phyloP scores from a whole-genome alignment of 1,140 invertebrate genomes.

The Nasonia vitripennis region DNA sequence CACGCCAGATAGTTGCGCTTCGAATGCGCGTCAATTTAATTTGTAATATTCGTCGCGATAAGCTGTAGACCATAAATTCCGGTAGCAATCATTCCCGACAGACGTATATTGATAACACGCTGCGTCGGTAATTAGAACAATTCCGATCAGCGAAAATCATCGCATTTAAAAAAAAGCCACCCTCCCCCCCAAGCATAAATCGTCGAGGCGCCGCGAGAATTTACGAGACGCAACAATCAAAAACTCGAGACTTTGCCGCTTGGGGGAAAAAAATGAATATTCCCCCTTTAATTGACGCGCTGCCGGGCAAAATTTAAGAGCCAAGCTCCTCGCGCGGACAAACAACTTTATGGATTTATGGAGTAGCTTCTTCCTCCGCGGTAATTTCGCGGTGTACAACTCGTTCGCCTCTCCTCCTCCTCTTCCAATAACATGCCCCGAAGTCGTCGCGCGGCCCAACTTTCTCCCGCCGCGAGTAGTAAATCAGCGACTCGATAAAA shows the following conservation, averaged over 20 bases:
- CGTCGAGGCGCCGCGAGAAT: background rate
- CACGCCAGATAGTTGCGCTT: background rate
- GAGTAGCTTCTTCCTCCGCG: background rate
- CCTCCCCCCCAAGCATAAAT: background rate
- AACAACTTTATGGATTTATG: conserved; percentile 45
- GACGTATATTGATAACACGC: background rate
- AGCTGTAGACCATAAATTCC: background rate
- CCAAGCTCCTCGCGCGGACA: background rate
- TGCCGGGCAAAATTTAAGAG: background rate
- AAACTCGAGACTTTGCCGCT: background rate
- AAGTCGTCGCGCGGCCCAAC: background rate
- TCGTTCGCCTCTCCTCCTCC: background rate
- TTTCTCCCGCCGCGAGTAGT: conserved; percentile 36
- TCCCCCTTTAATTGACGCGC: conserved; percentile 23
- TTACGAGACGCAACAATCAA: background rate
- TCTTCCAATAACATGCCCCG: conserved; percentile 14
- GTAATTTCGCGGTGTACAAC: conserved; percentile 3
- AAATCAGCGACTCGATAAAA: conserved; percentile 61
- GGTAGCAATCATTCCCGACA: background rate
- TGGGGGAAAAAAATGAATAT: conserved; percentile 4
- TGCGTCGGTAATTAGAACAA: background rate
- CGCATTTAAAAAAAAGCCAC: too few relatives aligned
- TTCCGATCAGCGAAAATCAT: background rate
- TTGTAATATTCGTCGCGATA: background rate
- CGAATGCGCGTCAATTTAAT: too few relatives aligned